These are phyloP conservation scores for Candoia aspera DNA, from an alignment of 2,113 vertebrate species.

Conservation along the genomic window DNA sequence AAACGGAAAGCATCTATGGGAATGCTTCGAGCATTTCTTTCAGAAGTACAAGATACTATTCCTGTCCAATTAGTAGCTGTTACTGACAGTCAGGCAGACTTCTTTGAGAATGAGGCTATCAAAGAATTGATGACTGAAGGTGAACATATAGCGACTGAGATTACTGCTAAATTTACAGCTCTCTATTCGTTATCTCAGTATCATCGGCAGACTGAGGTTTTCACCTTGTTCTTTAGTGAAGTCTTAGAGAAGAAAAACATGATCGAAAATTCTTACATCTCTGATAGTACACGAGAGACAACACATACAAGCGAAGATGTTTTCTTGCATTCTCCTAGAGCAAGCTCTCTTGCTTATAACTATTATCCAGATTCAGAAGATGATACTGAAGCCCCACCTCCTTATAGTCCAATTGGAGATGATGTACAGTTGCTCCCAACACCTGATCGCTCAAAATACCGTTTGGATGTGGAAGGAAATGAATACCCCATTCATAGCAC, in stretches of 20 bases:
- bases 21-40: constrained; percentile 94
- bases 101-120: constrained; percentile 97
- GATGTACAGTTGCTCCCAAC: constrained; percentile 95
- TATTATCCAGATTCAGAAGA: constrained; percentile 96
- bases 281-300: constrained; percentile 88
- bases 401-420: constrained; percentile 97
- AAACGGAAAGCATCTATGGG: constrained; percentile 98
- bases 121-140: constrained; percentile 99
- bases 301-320: constrained; percentile 86
- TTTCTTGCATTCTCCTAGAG: constrained; percentile 90
- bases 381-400: constrained; percentile 95
- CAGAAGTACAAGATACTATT: constrained; percentile 96
- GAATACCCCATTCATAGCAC: constrained; percentile 95
- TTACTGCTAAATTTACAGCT: constrained; percentile 95
- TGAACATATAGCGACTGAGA: constrained; percentile 98
- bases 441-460: constrained; percentile 89
- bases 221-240: constrained; percentile 96
- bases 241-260: constrained; percentile 92
- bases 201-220: constrained; percentile 95
- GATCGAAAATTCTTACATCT: constrained; percentile 94
- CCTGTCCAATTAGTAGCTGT: constrained; percentile 97
- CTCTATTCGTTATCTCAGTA: constrained; percentile 97
- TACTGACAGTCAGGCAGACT: constrained; percentile 97
- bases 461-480: constrained; percentile 95
- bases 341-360: constrained; percentile 87